Evolutionary conservation across 2,797 vertebrate species (phyloP), one percentile per base, ranked within the genome.

Genomic region (Bradypodion pumilum): DNA sequence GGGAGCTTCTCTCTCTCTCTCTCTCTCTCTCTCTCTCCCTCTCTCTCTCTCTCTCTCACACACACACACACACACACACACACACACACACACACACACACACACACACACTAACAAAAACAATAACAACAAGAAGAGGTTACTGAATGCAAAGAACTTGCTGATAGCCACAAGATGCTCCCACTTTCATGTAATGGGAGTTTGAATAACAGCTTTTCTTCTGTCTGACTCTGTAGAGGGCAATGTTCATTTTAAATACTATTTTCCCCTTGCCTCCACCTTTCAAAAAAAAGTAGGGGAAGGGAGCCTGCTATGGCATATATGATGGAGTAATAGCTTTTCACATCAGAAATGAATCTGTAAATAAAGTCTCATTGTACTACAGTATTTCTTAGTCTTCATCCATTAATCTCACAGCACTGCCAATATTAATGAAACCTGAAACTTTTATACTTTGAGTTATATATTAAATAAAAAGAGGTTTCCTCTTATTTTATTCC

Each of bases 361-460:
- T 95, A 95, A 94, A 94, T 91, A 94, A 73, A 94, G 93, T 91
- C 92, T 92, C 85, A 91, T 91, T 94, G 93, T 90, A 87, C 91
- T 90, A 89, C 90, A 90, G 90, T 92, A 91, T 93, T 95, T 95
- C 90, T 94, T 95, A 94, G 92, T 94, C 93, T 88, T 91, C 89
- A 91, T 94, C 92, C 94, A 94, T 96, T 95, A 95, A 95, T 94
- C 94, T 95, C 94, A 91, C 94, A 93, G 89, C 56, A 4, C 85
- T 87, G 79, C 91, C 94, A 92, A 91, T 91, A 93, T 91, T 95
- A 95, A 95, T 94, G 94, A 95, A 93, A 91, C 88, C 84, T 89
- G 92, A 95, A 75, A 91, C 82, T 91, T 91, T 13, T 56, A 86
- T 89, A 92, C 87, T 92, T 94, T 81, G 92, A 90, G 92, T 95